These are phyloP conservation scores for Trididemnum clinides DNA, from an alignment of 23 tunicate species.

Conservation along the genomic window DNA sequence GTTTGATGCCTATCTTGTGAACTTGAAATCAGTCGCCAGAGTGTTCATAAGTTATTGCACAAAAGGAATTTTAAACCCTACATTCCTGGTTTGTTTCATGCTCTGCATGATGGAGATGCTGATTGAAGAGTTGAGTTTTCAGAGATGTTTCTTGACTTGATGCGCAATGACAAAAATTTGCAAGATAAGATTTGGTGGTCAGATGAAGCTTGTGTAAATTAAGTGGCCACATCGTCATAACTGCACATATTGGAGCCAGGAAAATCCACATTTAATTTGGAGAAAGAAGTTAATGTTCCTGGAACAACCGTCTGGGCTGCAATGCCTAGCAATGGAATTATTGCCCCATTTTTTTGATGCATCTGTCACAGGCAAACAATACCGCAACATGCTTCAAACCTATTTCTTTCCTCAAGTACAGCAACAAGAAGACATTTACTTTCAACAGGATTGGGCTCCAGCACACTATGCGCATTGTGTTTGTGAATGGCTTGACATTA, in stretches of 20 bases:
- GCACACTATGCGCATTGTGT: conserved; percentile 30
- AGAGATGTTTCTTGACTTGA: conserved; percentile 40
- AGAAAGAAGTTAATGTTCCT: conserved; percentile 33
- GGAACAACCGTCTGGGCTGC: conserved; percentile 19
- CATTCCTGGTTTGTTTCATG: conserved; percentile 34
- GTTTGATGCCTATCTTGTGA: conserved; percentile 26
- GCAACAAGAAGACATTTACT: conserved; percentile 34
- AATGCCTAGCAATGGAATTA: conserved; percentile 24
- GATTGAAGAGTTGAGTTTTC: conserved; percentile 39
- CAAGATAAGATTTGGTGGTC: conserved; percentile 35
- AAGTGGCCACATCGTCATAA: conserved; percentile 15
- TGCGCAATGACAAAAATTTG: conserved; percentile 38
- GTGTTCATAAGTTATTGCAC: conserved; percentile 5
- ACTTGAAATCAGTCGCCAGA: conserved; percentile 28
- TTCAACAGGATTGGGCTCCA: conserved; percentile 22
- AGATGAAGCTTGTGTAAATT: conserved; percentile 15
- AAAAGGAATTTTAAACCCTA: conserved; percentile 32
- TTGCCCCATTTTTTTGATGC: conserved; percentile 31
- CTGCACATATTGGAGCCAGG: conserved; percentile 35
- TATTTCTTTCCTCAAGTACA: conserved; percentile 25
- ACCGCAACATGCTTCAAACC: conserved; percentile 31
- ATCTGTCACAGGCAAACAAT: conserved; percentile 26
- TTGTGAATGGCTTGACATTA: conserved; percentile 27
- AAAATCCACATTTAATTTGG: conserved; percentile 25
- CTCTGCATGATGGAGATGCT: conserved; percentile 34